Evolutionary conservation across 2,797 vertebrate species (phyloP), one percentile per base, ranked within the genome.

Genomic region (Alca torda): DNA sequence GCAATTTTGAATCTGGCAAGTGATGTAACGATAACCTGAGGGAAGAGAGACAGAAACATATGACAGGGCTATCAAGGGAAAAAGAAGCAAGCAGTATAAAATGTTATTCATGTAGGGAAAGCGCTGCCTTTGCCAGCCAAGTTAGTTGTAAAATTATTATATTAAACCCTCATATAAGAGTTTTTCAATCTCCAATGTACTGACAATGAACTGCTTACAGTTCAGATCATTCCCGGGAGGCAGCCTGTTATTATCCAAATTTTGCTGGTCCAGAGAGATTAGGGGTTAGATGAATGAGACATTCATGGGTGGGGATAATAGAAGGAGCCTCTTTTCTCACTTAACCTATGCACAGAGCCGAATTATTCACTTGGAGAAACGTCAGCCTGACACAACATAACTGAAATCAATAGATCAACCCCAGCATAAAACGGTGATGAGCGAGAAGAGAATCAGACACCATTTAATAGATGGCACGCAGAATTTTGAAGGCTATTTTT

Each of bases 1-100:
- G 93, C 99, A 99, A 96, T 99, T 99, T 86, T 98, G 98, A 98
- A 99, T 98, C 84, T 98, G 98, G 92, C 99, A 99, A 89, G 98
- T 99, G 93, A 99, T 95, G 7, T 99, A 99, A 79, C 98, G 98
- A 95, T 98, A 98, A 81, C 98, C 99, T 99, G 97, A 78, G 74
- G 57, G 84, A 74, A 59, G 81, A 92, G 4, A 97, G 92, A 93
- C 64, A 84, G 91, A 94, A 96, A 90, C 54, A 90, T 72, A 82
- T 86, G 87, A 90, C 43, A 83, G 41, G 57, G 30, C 45, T 93
- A 89, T 77, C 80, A 88, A 85, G 92, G 73, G 79, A 75, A 91
- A 88, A 77, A 88, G 87, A 56, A 93, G 87, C 64, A 93, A 84
- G 86, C 28, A 74, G 39, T 41, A 78, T 61, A 81, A 92, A 89